These are phyloP conservation scores for Aurelia coerulea DNA, from an alignment of 30 jellyfish, hydroid and myxozoan genomes.

Conservation along the genomic window DNA sequence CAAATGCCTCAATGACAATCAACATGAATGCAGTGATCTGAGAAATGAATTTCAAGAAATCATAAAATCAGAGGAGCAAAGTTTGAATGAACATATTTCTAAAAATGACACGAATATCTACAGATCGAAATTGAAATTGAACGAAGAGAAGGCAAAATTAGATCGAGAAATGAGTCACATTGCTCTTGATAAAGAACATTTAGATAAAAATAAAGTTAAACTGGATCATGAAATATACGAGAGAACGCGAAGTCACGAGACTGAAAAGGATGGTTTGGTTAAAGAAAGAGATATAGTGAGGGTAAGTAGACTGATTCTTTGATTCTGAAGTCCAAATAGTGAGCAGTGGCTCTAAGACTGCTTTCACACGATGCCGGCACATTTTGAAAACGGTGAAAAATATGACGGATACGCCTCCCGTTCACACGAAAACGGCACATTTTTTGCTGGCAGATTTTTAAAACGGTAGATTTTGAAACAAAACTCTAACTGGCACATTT, in stretches of 20 bases:
- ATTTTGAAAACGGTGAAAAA: too few relatives aligned
- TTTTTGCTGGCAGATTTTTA: too few relatives aligned
- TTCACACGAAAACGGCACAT: too few relatives aligned
- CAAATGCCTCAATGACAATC: slow-evolving; percentile 6
- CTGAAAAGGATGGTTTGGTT: slow-evolving; percentile 27
- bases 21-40: slow-evolving; percentile 37
- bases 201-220: slow-evolving; percentile 12
- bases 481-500: too few relatives aligned
- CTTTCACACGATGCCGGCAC: too few relatives aligned
- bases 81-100: neutral
- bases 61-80: slow-evolving; percentile 26
- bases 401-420: too few relatives aligned
- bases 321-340: neutral
- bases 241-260: slow-evolving; percentile 29
- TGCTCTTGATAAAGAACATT: slow-evolving; percentile 55
- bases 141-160: slow-evolving; percentile 53
- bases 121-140: slow-evolving; percentile 27
- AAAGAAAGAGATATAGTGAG: slow-evolving; percentile 17
- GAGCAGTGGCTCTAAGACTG: too few relatives aligned
- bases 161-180: slow-evolving; percentile 73
- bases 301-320: slow-evolving; percentile 4
- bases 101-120: slow-evolving; percentile 15
- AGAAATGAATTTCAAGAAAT: slow-evolving; percentile 33
- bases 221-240: slow-evolving; percentile 42
- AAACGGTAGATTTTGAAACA: too few relatives aligned